phyloP scores from a whole-genome alignment of 1,140 invertebrate species.

The Acromyrmex charruanus region DNA sequence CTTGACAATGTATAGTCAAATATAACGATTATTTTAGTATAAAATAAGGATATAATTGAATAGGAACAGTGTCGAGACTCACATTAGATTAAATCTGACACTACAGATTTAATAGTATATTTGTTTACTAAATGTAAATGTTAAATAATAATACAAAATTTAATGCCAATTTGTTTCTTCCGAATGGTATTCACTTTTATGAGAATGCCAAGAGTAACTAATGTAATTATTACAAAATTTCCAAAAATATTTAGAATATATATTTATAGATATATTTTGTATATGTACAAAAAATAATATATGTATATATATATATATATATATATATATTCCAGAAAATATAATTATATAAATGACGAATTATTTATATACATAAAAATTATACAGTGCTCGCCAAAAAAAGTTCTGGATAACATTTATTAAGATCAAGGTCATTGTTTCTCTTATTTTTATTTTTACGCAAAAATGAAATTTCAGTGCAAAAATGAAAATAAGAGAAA shows the following conservation, averaged over 20 bases:
- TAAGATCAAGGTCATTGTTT: no score
- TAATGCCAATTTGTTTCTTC: background rate
- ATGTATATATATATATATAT: background rate
- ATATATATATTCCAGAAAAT: background rate
- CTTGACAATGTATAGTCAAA: no score
- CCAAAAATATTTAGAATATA: background rate
- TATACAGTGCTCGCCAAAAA: no score
- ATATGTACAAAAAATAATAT: background rate
- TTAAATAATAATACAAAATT: conserved; percentile 4
- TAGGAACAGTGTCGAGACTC: no score
- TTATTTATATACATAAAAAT: background rate
- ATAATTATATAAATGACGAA: background rate
- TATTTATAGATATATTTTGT: background rate
- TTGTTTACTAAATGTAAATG: background rate
- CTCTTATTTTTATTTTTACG: no score
- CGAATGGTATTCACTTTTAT: conserved; percentile 3
- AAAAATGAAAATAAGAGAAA: no score
- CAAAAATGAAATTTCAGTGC: no score
- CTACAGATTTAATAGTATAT: no score
- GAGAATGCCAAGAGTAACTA: background rate
- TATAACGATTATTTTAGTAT: no score
- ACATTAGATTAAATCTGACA: no score
- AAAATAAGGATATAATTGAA: no score
- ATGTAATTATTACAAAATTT: background rate
- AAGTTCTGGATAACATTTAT: no score